phyloP scores from a whole-genome alignment of 1,140 invertebrate genomes.

The Leptinotarsa defecta region DNA sequence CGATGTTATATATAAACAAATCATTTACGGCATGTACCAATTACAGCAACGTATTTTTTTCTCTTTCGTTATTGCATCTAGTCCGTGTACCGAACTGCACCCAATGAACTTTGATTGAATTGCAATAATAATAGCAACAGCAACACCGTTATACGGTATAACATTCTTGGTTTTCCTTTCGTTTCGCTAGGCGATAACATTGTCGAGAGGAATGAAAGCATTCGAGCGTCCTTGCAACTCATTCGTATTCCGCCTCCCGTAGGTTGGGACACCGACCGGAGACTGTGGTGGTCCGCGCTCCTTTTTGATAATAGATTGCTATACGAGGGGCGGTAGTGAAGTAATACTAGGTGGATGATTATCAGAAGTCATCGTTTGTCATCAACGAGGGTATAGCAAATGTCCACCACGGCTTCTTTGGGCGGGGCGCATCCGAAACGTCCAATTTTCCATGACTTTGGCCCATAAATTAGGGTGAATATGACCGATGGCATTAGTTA shows the following conservation, averaged over 20 bases:
- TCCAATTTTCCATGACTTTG: too few species aligned
- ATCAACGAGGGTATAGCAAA: too few species aligned
- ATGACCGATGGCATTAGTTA: too few species aligned
- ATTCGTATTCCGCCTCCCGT: background rate
- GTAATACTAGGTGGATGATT: background rate
- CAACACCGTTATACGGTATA: background rate
- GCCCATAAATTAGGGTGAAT: too few species aligned
- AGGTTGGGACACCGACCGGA: background rate
- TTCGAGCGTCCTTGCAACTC: background rate
- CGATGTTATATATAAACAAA: constrained; percentile 3
- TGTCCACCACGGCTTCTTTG: too few species aligned
- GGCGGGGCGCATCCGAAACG: too few species aligned
- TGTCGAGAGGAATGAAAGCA: background rate
- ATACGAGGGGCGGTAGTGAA: background rate
- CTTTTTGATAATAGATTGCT: background rate
- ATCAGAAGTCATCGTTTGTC: too few species aligned
- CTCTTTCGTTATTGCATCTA: background rate
- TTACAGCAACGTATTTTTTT: background rate
- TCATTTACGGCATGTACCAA: constrained; percentile 2
- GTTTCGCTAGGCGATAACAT: background rate
- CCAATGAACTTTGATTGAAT: constrained; percentile 8
- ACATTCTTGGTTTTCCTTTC: constrained; percentile 6
- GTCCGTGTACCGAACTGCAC: constrained; percentile 5
- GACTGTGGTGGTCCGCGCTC: background rate
- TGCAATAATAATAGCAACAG: constrained; percentile 4